Base-by-base conservation (phyloP, 1,140 invertebrate genomes). In the Linepithema humile region DNA sequence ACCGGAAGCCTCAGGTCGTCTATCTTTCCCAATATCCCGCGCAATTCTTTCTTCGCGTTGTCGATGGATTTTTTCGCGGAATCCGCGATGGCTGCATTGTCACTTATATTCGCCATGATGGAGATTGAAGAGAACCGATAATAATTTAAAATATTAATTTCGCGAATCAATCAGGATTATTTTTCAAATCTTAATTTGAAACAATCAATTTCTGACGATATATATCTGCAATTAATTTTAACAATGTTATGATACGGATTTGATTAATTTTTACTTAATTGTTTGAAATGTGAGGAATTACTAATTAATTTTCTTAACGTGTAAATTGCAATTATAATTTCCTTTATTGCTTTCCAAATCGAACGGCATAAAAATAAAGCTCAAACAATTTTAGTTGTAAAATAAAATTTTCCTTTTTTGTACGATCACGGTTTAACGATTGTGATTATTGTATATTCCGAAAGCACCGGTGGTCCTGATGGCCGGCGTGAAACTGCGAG, bases 41-140 rank as follows among this genome's bases (percentile, higher is more conserved):
- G 73, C 12, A 92, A 29, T 12, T 92, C 88, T 48, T 90, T 91
- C 32, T 62, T 88, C n/a, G 91, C 92, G 7, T n/a, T 9, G 10
- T 90, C 88, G 2, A 88, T 17, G 4, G 80, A 84, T 40, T 86
- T 90, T 29, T 65, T 89, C 15, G 60, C 50, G 2, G 57, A 38
- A 3, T 88, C 75, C 17, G 17, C 50, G 53, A 26, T 7, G 53
- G n/a, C 60, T 29, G 73, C 83, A 45, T 70, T 53, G n/a, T 88
- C 73, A 17, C 73, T 84, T 53, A 53, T 62, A 38, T 90, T 84
- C 64, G 85, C 70, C 92, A 91, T 92, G 78, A 40, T 35, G 23
- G 29, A 3, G 59, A 48, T 45, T 35, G 4, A 5, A 38, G 7
- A 35, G 45, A 12, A 38, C n/a, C 15, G 43, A 53, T n/a, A 26